Base-by-base conservation (phyloP, 2,888 invertebrate genomes). In the Steinernema scapterisci region DNA sequence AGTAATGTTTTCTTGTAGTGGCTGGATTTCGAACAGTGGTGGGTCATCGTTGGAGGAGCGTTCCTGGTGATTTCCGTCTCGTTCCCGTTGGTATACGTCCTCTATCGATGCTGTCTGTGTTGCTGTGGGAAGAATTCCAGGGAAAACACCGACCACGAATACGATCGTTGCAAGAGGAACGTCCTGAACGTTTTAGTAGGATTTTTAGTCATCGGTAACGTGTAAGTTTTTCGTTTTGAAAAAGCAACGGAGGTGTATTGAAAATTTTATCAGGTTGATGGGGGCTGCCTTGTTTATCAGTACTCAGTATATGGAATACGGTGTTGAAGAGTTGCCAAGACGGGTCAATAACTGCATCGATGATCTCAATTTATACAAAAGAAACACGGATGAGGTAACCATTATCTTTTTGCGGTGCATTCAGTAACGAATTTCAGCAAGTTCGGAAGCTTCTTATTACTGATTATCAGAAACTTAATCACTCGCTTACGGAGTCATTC, bases 261-360 rank as follows among this genome's bases (percentile, higher is more conserved):
- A 72, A 46, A 23, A 45, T 31, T 27, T 16, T 16, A n/a, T 71
- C 48, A 85, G 84, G 25, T 85, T 85, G 70, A 81, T 80, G 23
- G 84, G 85, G 7, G 83, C 83, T 21, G 78, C 84, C 2, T 70
- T 86, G 45, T 73, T 86, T n/a, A 82, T 86, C 71, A 83, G 83
- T 25, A 81, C 83, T 11, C 85, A 86, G 73, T 86, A 86, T 73
- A 84, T 83, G 25, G 83, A 85, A 74, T 80, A 83, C 73, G 84
- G 85, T 27, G 71, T 86, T 52, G 84, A 84, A 46, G 79, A 86
- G 71, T 78, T 86, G 56, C 86, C 86, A n/a, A 80, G 78, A 44
- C 70, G 85, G n/a, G 76, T 86, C 19, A 84, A 81, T 70, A 83
- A 83, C 73, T 86, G 85, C 76, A 80, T 83, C 46, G 86, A 85